Evolutionary conservation across 2,888 invertebrate genomes (phyloP).

Genomic region (Lapara coniferarum): DNA sequence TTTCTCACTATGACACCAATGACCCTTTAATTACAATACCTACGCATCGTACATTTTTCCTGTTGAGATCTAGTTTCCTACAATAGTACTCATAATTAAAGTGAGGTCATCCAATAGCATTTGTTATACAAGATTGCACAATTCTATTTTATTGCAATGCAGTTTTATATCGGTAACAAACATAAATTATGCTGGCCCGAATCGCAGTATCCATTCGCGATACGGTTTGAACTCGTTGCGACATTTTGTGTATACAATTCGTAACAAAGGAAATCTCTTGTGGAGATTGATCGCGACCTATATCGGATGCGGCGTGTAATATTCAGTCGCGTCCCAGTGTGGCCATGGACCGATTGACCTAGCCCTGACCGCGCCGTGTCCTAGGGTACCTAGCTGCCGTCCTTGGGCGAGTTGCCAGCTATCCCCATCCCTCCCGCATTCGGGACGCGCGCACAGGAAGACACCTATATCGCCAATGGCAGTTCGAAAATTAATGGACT

Average conservation of each 20-base stretch:
- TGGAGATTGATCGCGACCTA: constrained; percentile 9
- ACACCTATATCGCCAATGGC: constrained; percentile 62
- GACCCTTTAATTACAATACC: constrained; percentile 9
- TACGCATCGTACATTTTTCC: constrained; percentile 13
- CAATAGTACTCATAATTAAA: background rate
- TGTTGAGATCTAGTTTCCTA: constrained; percentile 15
- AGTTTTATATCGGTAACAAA: background rate
- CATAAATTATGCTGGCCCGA: background rate
- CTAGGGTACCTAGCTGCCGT: constrained; percentile 69
- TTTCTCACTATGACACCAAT: constrained; percentile 18
- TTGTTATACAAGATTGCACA: constrained; percentile 21
- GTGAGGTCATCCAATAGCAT: constrained; percentile 12
- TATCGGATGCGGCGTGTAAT: background rate
- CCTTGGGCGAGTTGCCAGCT: constrained; percentile 74
- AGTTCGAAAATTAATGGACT: constrained; percentile 56
- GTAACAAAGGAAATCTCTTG: constrained; percentile 8
- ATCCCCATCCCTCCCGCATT: constrained; percentile 33
- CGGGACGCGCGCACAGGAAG: constrained; percentile 60
- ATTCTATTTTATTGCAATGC: constrained; percentile 12
- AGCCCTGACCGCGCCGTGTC: constrained; percentile 68
- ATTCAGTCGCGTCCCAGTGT: background rate
- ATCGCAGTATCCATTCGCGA: background rate
- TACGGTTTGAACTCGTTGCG: background rate
- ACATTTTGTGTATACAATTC: background rate
- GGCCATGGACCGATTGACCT: constrained; percentile 40